These are phyloP conservation scores for Ophthalmotilapia sp. DNA, from an alignment of 2,113 vertebrate species.

Conservation along the genomic window DNA sequence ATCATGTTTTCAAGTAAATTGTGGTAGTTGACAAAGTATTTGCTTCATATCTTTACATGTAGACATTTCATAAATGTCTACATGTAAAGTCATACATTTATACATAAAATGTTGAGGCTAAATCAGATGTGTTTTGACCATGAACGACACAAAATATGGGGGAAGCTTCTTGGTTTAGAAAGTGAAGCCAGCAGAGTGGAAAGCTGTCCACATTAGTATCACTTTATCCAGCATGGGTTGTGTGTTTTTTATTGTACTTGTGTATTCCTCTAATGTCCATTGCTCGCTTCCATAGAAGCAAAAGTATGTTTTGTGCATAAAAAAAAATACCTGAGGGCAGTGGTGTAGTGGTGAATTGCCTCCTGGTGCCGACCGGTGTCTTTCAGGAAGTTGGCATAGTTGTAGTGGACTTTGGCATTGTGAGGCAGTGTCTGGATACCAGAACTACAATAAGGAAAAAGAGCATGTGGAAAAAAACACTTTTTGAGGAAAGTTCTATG, in stretches of 20 bases:
- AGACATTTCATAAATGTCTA: neutral
- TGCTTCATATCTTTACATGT: neutral
- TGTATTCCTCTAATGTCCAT: neutral
- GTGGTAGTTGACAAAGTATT: neutral
- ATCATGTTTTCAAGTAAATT: neutral
- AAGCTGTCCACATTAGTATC: neutral
- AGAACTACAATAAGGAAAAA: constrained; percentile 72
- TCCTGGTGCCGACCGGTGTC: constrained; percentile 82
- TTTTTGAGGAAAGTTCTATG: neutral
- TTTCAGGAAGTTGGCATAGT: constrained; percentile 97
- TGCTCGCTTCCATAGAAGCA: neutral
- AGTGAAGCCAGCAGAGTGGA: neutral
- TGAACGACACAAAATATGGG: neutral
- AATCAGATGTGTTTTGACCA: neutral
- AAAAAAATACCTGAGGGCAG: constrained; percentile 72
- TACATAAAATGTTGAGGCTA: neutral
- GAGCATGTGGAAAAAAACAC: fast-evolving
- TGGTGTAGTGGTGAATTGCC: constrained; percentile 90
- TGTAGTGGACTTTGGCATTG: constrained; percentile 99
- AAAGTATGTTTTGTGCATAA: neutral
- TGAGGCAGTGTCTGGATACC: constrained; percentile 94
- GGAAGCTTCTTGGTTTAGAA: neutral
- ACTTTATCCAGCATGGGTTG: neutral
- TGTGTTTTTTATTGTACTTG: neutral
- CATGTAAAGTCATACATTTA: neutral